These are phyloP conservation scores for Talpa occidentalis DNA, from an alignment of 2,113 vertebrate genomes.

Conservation along the genomic window DNA sequence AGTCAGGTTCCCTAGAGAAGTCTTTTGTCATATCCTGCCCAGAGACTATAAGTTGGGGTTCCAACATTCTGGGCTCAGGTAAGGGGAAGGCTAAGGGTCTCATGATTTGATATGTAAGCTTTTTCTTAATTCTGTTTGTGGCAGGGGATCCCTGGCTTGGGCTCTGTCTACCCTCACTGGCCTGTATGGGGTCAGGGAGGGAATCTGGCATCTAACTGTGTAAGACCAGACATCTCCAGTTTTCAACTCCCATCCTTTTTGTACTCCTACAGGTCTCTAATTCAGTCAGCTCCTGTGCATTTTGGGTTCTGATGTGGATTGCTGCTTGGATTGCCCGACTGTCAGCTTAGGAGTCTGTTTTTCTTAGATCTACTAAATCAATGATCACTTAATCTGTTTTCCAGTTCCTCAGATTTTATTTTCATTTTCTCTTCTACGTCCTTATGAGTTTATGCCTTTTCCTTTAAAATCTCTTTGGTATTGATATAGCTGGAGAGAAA, in stretches of 20 bases:
- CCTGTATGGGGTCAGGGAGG: not conserved
- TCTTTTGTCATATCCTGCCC: not conserved
- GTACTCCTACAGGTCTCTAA: not conserved
- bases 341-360: not conserved
- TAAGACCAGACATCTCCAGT: not conserved
- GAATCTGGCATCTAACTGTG: not conserved
- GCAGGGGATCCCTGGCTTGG: not conserved
- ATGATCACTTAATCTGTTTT: not conserved
- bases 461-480: not conserved
- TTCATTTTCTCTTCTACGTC: not conserved
- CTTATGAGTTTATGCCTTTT: not conserved
- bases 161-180: not conserved
- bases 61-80: not conserved
- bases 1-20: not conserved
- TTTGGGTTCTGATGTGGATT: not conserved
- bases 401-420: not conserved
- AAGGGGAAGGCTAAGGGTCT: not conserved
- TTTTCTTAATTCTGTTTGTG: not conserved
- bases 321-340: not conserved
- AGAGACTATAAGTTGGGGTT: not conserved
- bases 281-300: no score
- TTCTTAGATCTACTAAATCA: not conserved
- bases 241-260: not conserved
- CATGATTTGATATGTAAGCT: not conserved
- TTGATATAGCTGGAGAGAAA: not conserved